phyloP scores from a whole-genome alignment of 92 coral and sea anemone species.

The Phenganax subtilis region DNA sequence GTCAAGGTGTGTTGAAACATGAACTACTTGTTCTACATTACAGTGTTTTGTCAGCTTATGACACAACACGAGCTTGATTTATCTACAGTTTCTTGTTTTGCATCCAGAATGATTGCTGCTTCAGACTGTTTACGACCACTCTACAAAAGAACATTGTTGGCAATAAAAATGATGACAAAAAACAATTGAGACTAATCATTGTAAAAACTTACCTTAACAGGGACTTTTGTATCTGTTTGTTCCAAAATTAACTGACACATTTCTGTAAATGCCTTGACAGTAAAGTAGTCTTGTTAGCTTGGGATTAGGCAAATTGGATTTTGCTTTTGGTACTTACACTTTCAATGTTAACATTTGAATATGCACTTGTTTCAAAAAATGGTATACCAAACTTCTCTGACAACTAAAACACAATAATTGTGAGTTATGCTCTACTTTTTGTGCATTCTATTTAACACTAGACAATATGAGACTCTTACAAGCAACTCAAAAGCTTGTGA shows the following conservation, averaged over 20 bases:
- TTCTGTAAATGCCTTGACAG: conserved; percentile 77
- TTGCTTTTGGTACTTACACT: conserved; percentile 48
- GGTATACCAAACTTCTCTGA: conserved; percentile 81
- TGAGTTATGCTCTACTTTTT: background rate
- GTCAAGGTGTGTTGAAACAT: background rate
- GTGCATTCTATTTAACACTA: background rate
- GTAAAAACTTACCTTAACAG: conserved; percentile 47
- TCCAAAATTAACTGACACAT: conserved; percentile 85
- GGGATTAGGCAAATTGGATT: background rate
- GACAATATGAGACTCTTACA: background rate
- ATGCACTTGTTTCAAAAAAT: conserved; percentile 97
- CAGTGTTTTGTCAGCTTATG: background rate
- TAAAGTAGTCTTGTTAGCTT: background rate
- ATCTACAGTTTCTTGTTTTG: conserved; percentile 1
- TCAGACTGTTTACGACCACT: conserved; percentile 39
- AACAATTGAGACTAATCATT: background rate
- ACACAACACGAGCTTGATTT: conserved; percentile 32
- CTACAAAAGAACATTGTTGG: background rate
- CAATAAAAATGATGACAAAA: too few relatives aligned
- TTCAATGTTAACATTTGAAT: conserved; percentile 82
- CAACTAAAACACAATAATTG: conserved; percentile 51
- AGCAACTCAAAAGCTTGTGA: background rate
- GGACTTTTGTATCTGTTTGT: conserved; percentile 50
- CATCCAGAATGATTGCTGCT: conserved; percentile 22
- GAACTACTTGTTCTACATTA: background rate